Evolutionary conservation across 1,140 invertebrate genomes (phyloP).

Genomic region (Epicauta chinensis): DNA sequence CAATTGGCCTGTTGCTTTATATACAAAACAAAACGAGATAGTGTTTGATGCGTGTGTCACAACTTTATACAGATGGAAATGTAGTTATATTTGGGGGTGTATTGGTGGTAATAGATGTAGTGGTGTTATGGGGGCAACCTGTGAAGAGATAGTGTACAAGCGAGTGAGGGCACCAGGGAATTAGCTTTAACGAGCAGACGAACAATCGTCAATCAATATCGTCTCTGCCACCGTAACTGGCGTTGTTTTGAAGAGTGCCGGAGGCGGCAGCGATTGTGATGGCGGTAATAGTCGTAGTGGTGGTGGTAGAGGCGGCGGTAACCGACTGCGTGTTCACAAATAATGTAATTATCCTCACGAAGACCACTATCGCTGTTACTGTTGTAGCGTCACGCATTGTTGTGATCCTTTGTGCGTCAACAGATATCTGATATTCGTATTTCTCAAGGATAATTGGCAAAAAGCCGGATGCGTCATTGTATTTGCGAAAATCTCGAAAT

Average conservation of each 20-base stretch:
- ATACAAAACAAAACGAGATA: background rate
- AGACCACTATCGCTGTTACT: constrained; percentile 8
- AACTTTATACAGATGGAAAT: background rate
- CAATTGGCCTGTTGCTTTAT: background rate
- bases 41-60: background rate
- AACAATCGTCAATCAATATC: constrained; percentile 31
- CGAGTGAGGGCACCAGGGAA: constrained; percentile 21
- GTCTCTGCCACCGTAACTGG: constrained; percentile 1
- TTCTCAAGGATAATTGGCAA: too few relatives aligned
- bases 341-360: constrained; percentile 27
- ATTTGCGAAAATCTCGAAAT: too few relatives aligned
- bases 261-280: too few relatives aligned
- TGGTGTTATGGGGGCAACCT: constrained; percentile 23
- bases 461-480: too few relatives aligned
- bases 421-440: background rate
- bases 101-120: background rate
- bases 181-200: constrained; percentile 29
- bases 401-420: constrained; percentile 8
- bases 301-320: background rate
- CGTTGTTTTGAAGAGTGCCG: background rate
- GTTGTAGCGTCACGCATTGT: constrained; percentile 9
- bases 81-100: background rate
- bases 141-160: constrained; percentile 15
- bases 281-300: too few relatives aligned
- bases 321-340: constrained; percentile 24